Evolutionary conservation across 2,888 invertebrate genomes (phyloP).

Genomic region (Drosophila engyochracea): DNA sequence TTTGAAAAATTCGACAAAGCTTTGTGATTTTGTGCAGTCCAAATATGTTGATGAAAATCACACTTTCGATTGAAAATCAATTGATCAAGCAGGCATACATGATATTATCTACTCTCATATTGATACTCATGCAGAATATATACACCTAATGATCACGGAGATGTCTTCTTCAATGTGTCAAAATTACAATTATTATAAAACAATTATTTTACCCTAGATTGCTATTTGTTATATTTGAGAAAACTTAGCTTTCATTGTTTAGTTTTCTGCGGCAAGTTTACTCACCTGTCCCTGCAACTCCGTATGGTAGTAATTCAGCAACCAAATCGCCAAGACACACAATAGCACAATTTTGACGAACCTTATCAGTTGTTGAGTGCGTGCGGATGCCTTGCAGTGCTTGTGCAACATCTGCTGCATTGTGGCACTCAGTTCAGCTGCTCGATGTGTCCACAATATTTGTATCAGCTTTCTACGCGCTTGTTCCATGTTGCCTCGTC

Average conservation of each 20-base stretch:
- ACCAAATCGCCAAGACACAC: conserved; percentile 28
- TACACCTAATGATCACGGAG: background rate
- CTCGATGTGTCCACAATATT: conserved; percentile 52
- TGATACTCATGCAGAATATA: background rate
- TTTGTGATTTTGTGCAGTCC: background rate
- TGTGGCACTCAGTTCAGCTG: conserved; percentile 8
- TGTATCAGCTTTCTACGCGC: conserved; percentile 47
- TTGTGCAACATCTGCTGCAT: conserved; percentile 32
- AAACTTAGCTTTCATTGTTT: background rate
- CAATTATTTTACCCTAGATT: background rate
- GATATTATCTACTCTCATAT: background rate
- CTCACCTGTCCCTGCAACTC: conserved; percentile 73
- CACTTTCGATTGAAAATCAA: no score
- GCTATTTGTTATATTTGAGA: background rate
- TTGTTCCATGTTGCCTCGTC: conserved; percentile 60
- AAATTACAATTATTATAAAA: background rate
- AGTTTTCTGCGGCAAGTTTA: background rate
- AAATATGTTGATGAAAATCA: background rate
- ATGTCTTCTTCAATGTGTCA: background rate
- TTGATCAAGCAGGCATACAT: no score
- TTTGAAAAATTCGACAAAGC: background rate
- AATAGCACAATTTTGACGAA: conserved; percentile 37
- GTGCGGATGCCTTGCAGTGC: conserved; percentile 25
- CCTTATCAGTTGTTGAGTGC: conserved; percentile 13
- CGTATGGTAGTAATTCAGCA: conserved; percentile 57